Conservation (phyloP, 1,140 invertebrate genomes). For the Macrotrachela quadricornifera region DNA sequence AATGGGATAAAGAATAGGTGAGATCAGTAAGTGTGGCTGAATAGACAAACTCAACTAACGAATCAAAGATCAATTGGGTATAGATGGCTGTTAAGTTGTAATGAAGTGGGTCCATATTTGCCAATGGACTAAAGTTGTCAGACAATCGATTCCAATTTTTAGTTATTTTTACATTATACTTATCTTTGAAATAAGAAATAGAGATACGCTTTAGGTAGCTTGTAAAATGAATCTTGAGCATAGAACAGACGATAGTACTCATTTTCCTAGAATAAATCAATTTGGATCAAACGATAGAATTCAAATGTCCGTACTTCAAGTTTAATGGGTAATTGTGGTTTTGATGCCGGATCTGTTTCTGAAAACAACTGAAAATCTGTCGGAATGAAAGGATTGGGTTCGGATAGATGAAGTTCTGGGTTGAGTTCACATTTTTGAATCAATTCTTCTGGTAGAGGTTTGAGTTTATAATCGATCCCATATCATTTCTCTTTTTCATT, state of each 20-base stretch:
- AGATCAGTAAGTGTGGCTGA: conserved; percentile 68
- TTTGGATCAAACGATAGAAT: too few species aligned
- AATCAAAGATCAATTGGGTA: conserved; percentile 53
- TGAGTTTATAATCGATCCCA: conserved; percentile 4
- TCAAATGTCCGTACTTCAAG: too few species aligned
- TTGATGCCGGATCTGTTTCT: too few species aligned
- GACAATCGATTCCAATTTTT: too few species aligned
- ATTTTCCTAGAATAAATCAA: too few species aligned
- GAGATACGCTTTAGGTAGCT: neutral
- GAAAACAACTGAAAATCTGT: neutral
- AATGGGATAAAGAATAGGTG: conserved; percentile 57
- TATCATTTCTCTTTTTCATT: conserved; percentile 3
- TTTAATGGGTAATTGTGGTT: too few species aligned
- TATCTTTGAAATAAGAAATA: neutral
- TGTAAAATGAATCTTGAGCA: conserved; percentile 5
- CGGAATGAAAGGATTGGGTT: conserved; percentile 1
- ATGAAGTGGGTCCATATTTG: conserved; percentile 60
- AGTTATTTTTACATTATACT: too few species aligned
- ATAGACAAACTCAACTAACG: conserved; percentile 74
- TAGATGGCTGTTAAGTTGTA: conserved; percentile 62
- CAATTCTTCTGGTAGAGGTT: conserved; percentile 1
- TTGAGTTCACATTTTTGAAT: neutral
- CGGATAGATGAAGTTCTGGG: neutral
- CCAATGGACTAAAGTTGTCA: conserved; percentile 37
- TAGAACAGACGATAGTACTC: neutral